Evolutionary conservation across 2,888 invertebrate genomes (phyloP), one percentile per base, ranked within the genome.

Genomic region (Theretra japonica): DNA sequence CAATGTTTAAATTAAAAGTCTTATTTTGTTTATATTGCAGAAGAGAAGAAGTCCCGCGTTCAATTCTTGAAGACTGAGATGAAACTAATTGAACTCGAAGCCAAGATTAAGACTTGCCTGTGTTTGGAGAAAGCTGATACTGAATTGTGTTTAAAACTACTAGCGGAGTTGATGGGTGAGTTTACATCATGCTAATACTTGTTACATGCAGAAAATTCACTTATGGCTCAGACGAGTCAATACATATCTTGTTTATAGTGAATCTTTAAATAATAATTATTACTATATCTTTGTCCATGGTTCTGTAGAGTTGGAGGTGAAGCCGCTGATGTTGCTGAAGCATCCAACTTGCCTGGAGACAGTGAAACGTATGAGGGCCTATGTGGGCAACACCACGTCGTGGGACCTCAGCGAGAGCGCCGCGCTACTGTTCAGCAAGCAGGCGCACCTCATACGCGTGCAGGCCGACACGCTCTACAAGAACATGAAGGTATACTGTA

Each of bases 301-400:
- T 11, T 41, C 76, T 73, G 0, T 94, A 85, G 95, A 95, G 8
- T 83, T 97, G 73, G 90, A 96, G 6, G 85, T 97, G 28, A 96
- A 96, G 75, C 96, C 96, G 0, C 88, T 97, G 28, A 97, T 97
- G 97, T 88, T 98, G 59, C 95, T 97, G 72, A 98, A 98, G 79
- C 97, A 98, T 91, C 96, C 97, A 0, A 96, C 96, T 65, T 95
- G 97, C 77, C 95, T 98, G 65, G 96, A 97, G 82, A 97, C 97
- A 0, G 95, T 98, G 70, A 96, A 97, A 80, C 95, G 97, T 74
- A 93, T 97, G 88, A 95, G 97, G 21, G 95, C 96, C 62, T 98
- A 98, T 87, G 96, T 97, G 56, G 98, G 98, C 8, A 98, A 98
- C 88, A 91, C 96, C 2, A 95, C 95, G 6, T 95, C 96, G 21